Base-by-base conservation (phyloP, 1,140 invertebrate genomes). In the Reticulitermes speratus region DNA sequence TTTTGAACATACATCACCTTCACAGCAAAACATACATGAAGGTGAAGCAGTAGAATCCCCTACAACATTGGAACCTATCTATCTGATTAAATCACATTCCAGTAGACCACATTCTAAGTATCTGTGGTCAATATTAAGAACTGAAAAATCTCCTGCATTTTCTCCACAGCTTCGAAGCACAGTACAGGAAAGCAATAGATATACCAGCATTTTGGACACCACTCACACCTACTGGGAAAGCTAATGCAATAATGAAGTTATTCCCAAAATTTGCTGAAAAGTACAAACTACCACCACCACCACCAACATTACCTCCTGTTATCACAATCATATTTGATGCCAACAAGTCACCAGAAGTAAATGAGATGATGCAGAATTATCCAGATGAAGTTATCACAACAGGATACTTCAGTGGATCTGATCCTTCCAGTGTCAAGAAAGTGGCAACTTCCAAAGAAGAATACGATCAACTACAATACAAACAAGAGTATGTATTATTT, bases 271-370 rank as follows among this genome's bases (percentile, higher is more conserved):
- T 87, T 19, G 69, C 85, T 21, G 84, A 85, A 21, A 84, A 85
- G 44, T 88, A 87, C 23, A n/a, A 86, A 21, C 44, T 38, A 45
- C 85, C 87, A 7, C 82, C 83, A 21, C 45, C 83, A n/a, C 82
- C 85, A 52, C 82, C 83, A 11, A 85, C 86, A 14, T 30, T 75
- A 30, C 85, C 87, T 44, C 86, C 86, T 14, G 82, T 59, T 23
- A 55, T 88, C 19, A 83, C 88, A 8, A 87, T 89, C 2, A 88
- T 89, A 87, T 89, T 89, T 85, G 89, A 89, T 44, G 87, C 88
- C 3, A 87, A 82, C 12, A 87, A 87, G 86, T 87, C 88, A 25
- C 86, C 87, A 59, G 88, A 88, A 23, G 86, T 88, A 19, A 52
- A 88, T 30, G 88, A 88, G 25, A 86, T 88, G 0, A 85, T 87